Evolutionary conservation across 2,888 invertebrate species (phyloP).

Genomic region (Anticlea derivata): DNA sequence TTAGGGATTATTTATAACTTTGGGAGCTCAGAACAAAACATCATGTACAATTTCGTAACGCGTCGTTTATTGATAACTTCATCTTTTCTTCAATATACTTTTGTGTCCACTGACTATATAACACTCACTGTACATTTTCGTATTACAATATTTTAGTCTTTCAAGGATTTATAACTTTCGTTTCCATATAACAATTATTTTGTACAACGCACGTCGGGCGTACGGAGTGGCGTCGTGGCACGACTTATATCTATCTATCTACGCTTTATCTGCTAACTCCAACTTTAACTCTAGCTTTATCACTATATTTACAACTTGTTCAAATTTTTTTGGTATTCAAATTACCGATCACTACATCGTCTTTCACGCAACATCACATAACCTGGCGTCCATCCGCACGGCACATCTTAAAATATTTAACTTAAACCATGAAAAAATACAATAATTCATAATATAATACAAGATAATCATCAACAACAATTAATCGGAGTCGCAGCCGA

Average conservation of each 20-base stretch:
- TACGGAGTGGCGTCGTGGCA: constrained; percentile 78
- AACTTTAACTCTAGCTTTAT: constrained; percentile 70
- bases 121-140: constrained; percentile 84
- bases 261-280: constrained; percentile 70
- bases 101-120: constrained; percentile 85
- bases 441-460: constrained; percentile 80
- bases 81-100: constrained; percentile 81
- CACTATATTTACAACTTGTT: constrained; percentile 83
- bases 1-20: neutral
- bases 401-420: constrained; percentile 76
- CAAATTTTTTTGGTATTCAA: constrained; percentile 83
- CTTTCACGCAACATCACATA: constrained; percentile 64
- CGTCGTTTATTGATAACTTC: constrained; percentile 83
- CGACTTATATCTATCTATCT: constrained; percentile 77
- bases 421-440: constrained; percentile 81
- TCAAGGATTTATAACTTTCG: constrained; percentile 78
- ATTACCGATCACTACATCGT: constrained; percentile 76
- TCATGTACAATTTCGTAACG: constrained; percentile 75
- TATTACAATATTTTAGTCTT: constrained; percentile 83
- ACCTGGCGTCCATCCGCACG: constrained; percentile 67
- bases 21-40: constrained; percentile 73
- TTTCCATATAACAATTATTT: constrained; percentile 82
- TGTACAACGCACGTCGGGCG: constrained; percentile 81
- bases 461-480: constrained; percentile 77
- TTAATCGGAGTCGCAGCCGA: constrained; percentile 60